Evolutionary conservation across 2,888 invertebrate genomes (phyloP).

Genomic region (Corbicula japonica): DNA sequence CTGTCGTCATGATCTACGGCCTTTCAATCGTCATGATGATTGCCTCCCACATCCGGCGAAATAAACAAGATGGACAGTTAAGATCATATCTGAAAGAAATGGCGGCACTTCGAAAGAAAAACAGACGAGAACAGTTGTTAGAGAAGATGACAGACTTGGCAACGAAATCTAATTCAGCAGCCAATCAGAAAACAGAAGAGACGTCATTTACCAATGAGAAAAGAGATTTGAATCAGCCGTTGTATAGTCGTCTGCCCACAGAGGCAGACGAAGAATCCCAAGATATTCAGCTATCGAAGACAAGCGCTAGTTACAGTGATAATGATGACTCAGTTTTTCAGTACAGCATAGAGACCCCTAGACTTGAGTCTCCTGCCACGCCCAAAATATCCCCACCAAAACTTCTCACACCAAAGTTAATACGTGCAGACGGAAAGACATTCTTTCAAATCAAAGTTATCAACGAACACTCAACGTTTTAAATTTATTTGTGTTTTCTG

Average conservation of each 20-base stretch:
- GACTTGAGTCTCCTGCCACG: slow-evolving; percentile 49
- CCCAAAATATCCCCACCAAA: slow-evolving; percentile 57
- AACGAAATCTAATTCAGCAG: slow-evolving; percentile 49
- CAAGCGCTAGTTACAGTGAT: slow-evolving; percentile 65
- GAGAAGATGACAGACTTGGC: slow-evolving; percentile 74
- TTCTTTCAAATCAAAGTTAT: slow-evolving; percentile 70
- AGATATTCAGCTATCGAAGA: slow-evolving; percentile 61
- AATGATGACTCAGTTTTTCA: slow-evolving; percentile 79
- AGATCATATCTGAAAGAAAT: slow-evolving; percentile 84
- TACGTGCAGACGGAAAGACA: slow-evolving; percentile 45
- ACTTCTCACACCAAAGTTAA: slow-evolving; percentile 48
- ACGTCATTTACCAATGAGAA: slow-evolving; percentile 39
- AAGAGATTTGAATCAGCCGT: slow-evolving; percentile 23
- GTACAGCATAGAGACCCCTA: slow-evolving; percentile 44
- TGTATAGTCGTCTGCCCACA: slow-evolving; percentile 55
- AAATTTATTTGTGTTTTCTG: too few relatives aligned
- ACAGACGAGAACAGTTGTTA: slow-evolving; percentile 80
- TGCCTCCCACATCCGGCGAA: slow-evolving; percentile 85
- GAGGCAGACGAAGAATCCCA: slow-evolving; percentile 65
- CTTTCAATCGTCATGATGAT: slow-evolving; percentile 86
- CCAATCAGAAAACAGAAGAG: slow-evolving; percentile 26
- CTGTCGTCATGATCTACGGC: slow-evolving; percentile 85
- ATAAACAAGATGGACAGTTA: slow-evolving; percentile 84
- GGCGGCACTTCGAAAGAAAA: slow-evolving; percentile 81
- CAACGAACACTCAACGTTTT: slow-evolving; percentile 70